Base-by-base conservation (phyloP, 2,113 vertebrate genomes). In the Serilophus lunatus region DNA sequence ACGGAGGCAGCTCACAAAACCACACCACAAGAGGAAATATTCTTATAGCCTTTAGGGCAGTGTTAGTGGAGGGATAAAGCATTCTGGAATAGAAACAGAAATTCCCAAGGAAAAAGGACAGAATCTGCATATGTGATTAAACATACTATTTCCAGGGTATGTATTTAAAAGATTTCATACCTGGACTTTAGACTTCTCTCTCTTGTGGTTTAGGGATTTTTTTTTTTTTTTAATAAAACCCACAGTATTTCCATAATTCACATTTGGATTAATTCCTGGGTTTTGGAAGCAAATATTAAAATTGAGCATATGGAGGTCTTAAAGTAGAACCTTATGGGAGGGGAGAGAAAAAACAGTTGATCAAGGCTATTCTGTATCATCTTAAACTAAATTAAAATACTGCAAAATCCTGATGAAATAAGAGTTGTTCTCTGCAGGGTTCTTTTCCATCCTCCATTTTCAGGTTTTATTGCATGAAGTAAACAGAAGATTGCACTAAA, bases 221-320 rank as follows among this genome's bases (percentile, higher is more conserved):
- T 3, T 40, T 96, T 95, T 97, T 84, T 95, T 96, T 98, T 94
- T 77, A 93, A 95, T 95, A 96, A 96, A 92, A 97, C 96, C 19
- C 44, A 93, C 88, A 97, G 94, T 97, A 97, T 97, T 98, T 97
- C 97, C 95, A 92, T 97, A 98, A 96, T 83, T 97, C 88, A 82
- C 71, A 92, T 97, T 98, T 98, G 97, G 97, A 98, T 95, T 95
- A 75, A 82, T 97, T 98, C 97, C 97, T 98, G 90, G 97, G 61
- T 96, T 98, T 97, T 92, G 47, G 85, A 97, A 97, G 80, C 80
- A 97, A 96, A 98, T 98, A 98, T 97, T 98, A 97, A 97, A 97
- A 96, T 82, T 97, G 97, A 98, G 95, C 97, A 98, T 98, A 98
- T 98, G 98, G 97, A 98, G 96, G 96, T 97, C 97, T 98, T 98